A percentile compares a stretch with the other conserved stretches of the same genome.
These are phyloP conservation scores for Diadema setosum DNA, from an alignment of 35 echinoderm and acorn worm species.

Conservation along the genomic window DNA sequence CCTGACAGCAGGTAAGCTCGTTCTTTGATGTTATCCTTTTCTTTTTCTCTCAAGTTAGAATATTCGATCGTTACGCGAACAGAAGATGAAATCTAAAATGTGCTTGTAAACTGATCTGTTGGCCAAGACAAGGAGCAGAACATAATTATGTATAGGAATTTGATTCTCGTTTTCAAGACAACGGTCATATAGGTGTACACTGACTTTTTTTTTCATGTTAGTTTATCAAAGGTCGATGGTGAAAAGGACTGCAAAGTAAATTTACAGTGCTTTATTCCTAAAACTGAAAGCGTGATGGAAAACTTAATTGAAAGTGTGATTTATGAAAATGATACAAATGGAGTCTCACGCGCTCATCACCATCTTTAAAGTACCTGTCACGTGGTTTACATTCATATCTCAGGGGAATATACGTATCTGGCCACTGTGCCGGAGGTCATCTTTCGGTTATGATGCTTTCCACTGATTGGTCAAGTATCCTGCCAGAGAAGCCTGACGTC, in stretches of 20 bases:
- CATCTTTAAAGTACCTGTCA: background rate
- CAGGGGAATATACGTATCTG: conserved; percentile 49
- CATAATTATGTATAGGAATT: background rate
- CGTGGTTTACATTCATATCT: background rate
- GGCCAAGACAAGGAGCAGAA: background rate
- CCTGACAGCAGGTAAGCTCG: background rate
- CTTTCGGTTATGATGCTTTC: conserved; percentile 52
- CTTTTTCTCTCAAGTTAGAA: background rate
- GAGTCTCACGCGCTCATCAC: too few species aligned
- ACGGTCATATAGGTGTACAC: background rate
- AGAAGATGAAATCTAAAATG: too few species aligned
- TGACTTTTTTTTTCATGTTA: background rate
- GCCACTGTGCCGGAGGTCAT: conserved; percentile 73
- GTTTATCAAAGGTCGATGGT: background rate
- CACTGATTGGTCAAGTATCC: conserved; percentile 46
- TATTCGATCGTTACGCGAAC: too few species aligned
- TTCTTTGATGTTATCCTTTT: background rate
- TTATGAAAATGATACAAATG: background rate
- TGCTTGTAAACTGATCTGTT: too few species aligned
- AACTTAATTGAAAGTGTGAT: background rate
- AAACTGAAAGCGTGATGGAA: background rate
- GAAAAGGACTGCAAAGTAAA: background rate
- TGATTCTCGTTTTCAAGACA: background rate
- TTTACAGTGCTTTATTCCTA: background rate
- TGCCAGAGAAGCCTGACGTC: background rate